Evolutionary conservation across 2,113 vertebrate genomes (phyloP), one percentile per base, ranked within the genome.

Genomic region (Egretta garzetta): DNA sequence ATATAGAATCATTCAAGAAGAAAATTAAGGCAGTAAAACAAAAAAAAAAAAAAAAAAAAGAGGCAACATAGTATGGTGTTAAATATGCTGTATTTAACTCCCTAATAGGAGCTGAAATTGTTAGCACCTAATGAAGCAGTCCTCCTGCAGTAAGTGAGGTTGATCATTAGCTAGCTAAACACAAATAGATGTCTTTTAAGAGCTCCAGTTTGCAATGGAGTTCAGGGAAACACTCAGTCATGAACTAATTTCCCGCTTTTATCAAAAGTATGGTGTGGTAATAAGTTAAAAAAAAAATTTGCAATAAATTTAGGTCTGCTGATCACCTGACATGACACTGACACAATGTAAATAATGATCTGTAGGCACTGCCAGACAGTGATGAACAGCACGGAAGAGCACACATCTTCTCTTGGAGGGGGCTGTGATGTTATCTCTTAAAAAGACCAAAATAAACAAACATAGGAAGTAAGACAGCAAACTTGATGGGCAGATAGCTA

Each of bases 281-380:
- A 71, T 63, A 87, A 93, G 39, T 52, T 91, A 80, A 89, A 89
- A 89, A 89, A 50, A 90, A 59, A 3, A 85, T 89, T 94, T 91
- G 12, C 39, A 81, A 75, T 87, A 53, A 56, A 43, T 87, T 95
- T 90, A 12, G 1, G 14, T 32, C 60, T 87, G 27, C 21, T 26
- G 33, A 23, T 82, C 56, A 89, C 17, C 47, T 81, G 84, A 64
- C 32, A 17, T 33, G 47, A 50, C 70, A 59, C 64, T 68, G 32
- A 11, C 18, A 45, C 9, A 71, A 67, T 49, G 12, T 79, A 37
- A 89, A 72, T 30, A 77, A 30, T 43, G 45, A 91, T 41, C 15
- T 91, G 24, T 47, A 21, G 41, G 77, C 18, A 32, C 12, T 68
- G 52, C 8, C 59, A 74, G 45, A 19, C 33, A 73, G 19, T 68